Conservation (phyloP, 2,797 vertebrate genomes). For the Danio jaintianensis region DNA sequence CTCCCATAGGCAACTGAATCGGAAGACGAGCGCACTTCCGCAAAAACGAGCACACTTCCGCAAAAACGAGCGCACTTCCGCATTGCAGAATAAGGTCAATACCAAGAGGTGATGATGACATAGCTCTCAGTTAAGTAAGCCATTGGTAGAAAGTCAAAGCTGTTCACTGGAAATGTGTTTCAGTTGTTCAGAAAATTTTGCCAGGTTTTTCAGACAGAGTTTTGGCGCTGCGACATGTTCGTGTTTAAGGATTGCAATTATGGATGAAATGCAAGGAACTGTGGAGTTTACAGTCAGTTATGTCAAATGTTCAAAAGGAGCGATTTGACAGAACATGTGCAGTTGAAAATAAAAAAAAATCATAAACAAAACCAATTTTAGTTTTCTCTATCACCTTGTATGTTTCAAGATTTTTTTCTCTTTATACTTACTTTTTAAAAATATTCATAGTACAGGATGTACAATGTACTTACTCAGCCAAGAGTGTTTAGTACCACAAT, state of each 20-base stretch:
- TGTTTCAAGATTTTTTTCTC: background rate
- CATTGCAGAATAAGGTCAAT: no score
- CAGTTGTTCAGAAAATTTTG: background rate
- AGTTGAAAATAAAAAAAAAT: slow-evolving; percentile 17
- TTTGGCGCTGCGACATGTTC: background rate
- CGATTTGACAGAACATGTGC: slow-evolving; percentile 22
- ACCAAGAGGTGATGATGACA: background rate
- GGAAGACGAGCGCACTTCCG: no score
- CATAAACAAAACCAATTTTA: slow-evolving; percentile 1
- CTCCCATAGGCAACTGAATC: no score
- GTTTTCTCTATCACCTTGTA: background rate
- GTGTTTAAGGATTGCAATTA: background rate
- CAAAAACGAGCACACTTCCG: no score
- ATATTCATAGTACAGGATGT: no score
- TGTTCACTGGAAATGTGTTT: background rate
- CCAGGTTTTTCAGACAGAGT: slow-evolving; percentile 10
- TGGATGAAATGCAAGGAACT: background rate
- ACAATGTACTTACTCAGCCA: no score
- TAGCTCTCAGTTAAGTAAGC: background rate
- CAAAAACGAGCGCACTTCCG: no score
- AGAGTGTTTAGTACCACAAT: no score
- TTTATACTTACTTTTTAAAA: no score
- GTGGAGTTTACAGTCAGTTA: slow-evolving; percentile 1
- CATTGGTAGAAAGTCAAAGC: slow-evolving; percentile 3
- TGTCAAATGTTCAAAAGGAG: slow-evolving; percentile 14